Evolutionary conservation across 1,140 invertebrate genomes (phyloP).

Genomic region (Dreissena polymorpha): DNA sequence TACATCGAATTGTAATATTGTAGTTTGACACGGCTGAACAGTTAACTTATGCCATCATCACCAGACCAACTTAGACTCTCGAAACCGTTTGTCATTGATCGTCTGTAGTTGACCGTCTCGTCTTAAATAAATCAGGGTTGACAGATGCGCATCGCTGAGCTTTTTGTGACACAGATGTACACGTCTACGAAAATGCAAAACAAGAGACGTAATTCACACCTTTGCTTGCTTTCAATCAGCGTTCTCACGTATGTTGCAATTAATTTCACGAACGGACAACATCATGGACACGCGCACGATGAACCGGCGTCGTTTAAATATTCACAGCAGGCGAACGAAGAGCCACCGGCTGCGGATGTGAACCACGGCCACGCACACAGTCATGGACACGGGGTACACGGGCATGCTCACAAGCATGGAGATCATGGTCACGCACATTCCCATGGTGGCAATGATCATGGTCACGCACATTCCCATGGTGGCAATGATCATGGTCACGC

Average conservation of each 20-base stretch:
- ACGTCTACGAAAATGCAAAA: constrained; percentile 46
- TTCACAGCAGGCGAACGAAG: constrained; percentile 79
- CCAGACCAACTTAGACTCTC: neutral
- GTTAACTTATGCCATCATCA: neutral
- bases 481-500: constrained; percentile 67
- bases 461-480: constrained; percentile 30
- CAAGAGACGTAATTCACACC: neutral
- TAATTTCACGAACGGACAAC: constrained; percentile 50
- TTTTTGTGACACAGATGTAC: constrained; percentile 37
- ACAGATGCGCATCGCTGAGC: constrained; percentile 24
- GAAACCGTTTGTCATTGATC: neutral
- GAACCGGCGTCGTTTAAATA: constrained; percentile 72
- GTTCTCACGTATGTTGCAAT: neutral
- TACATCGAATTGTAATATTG: neutral
- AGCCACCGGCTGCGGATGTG: constrained; percentile 86
- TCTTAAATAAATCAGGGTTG: neutral
- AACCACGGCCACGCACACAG: constrained; percentile 56
- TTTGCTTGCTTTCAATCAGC: neutral
- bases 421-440: constrained; percentile 64
- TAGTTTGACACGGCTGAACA: neutral
- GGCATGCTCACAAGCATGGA: constrained; percentile 13
- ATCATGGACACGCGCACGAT: constrained; percentile 60
- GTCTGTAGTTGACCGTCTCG: constrained; percentile 3
- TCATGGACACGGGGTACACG: constrained; percentile 49
- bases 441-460: constrained; percentile 57